Percentiles rank a stretch among this genome's conserved stretches.
Conservation (phyloP, 2,797 vertebrate genomes). For the Poecilia gillii region DNA sequence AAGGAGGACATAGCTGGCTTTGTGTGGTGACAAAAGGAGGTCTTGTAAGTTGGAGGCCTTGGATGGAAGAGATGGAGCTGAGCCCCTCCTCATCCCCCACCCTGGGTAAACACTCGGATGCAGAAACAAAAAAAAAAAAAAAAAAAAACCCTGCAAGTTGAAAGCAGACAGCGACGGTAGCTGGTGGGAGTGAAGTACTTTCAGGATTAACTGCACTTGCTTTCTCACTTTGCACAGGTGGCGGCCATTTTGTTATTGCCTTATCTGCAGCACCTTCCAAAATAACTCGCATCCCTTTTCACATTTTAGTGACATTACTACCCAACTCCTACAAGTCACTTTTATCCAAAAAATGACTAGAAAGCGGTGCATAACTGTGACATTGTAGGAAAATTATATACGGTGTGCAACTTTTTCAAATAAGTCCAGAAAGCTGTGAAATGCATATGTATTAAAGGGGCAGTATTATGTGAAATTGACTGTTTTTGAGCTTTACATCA, state of each 20-base stretch:
- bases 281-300: neutral
- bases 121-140: conserved; percentile 36
- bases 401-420: neutral
- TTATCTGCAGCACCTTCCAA: neutral
- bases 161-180: conserved; percentile 22
- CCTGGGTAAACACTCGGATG: conserved; percentile 69
- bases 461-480: too few relatives aligned
- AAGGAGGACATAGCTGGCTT: conserved; percentile 80
- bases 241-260: neutral
- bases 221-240: neutral
- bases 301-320: neutral
- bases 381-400: neutral
- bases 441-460: neutral
- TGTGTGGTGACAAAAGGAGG: conserved; percentile 74
- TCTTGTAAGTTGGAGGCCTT: conserved; percentile 78
- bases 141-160: conserved; percentile 44
- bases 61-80: conserved; percentile 70
- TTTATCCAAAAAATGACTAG: neutral
- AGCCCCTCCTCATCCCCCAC: conserved; percentile 33
- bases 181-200: conserved; percentile 58
- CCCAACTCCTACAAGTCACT: too few relatives aligned
- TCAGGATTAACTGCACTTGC: conserved; percentile 34
- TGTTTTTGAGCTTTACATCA: too few relatives aligned
- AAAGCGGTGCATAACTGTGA: too few relatives aligned
- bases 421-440: neutral